A percentile compares a stretch with the other conserved stretches of the same genome.
These are phyloP conservation scores for Psix sp. DNA, from an alignment of 1,140 invertebrate genomes.

Conservation along the genomic window DNA sequence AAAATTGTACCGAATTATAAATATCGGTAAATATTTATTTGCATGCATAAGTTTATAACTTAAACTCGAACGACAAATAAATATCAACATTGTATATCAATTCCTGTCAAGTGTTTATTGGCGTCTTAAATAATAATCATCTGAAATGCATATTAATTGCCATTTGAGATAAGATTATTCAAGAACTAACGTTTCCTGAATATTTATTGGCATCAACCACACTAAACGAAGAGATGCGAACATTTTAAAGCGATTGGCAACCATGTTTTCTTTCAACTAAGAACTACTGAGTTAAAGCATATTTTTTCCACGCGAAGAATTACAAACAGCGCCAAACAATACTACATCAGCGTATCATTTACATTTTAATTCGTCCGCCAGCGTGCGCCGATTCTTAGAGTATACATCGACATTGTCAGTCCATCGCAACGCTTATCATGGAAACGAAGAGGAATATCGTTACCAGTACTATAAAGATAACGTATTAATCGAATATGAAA, in stretches of 20 bases:
- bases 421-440: conserved; percentile 6
- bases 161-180: conserved; percentile 27
- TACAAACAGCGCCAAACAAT: conserved; percentile 18
- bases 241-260: no score
- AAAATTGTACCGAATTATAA: no score
- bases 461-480: conserved; percentile 49
- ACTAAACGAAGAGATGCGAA: conserved; percentile 10
- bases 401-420: conserved; percentile 41
- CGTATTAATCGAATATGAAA: conserved; percentile 64
- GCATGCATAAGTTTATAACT: no score
- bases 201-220: conserved; percentile 23
- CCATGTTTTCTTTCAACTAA: neutral
- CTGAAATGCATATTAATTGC: conserved; percentile 25
- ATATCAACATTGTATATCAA: conserved; percentile 26
- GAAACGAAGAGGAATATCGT: neutral
- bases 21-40: no score
- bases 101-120: conserved; percentile 13
- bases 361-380: conserved; percentile 47
- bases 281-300: conserved; percentile 12
- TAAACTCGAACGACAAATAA: conserved; percentile 17
- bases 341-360: conserved; percentile 31
- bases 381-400: conserved; percentile 44
- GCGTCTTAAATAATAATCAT: conserved; percentile 15
- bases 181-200: conserved; percentile 26
- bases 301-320: conserved; percentile 24